Evolutionary conservation across 2,797 vertebrate genomes (phyloP).

Genomic region (Pipistrellus pipistrellus): DNA sequence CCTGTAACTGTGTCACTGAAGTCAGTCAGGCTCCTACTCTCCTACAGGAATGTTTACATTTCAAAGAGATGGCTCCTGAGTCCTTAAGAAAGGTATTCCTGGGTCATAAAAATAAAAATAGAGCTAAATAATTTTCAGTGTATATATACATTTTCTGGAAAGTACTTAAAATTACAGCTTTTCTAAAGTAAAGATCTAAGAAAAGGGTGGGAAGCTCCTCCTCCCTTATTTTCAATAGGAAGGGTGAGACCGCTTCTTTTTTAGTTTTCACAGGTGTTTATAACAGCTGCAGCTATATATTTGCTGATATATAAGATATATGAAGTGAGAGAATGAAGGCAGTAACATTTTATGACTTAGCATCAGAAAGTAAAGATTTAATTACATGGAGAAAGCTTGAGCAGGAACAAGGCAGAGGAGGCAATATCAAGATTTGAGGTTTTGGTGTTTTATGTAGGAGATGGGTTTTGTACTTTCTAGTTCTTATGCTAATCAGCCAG

Average conservation of each 20-base stretch:
- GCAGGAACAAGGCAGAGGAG: not conserved
- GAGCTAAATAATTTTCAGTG: not conserved
- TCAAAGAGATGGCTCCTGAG: not conserved
- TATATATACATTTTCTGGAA: not conserved
- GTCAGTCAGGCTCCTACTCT: not conserved
- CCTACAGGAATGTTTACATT: not conserved
- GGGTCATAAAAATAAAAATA: not conserved
- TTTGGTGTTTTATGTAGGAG: not conserved
- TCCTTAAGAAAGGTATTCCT: not conserved
- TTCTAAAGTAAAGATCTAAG: not conserved
- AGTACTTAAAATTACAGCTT: not conserved
- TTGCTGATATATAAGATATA: not conserved
- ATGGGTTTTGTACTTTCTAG: not conserved
- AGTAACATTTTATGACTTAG: not conserved
- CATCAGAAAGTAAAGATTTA: not conserved
- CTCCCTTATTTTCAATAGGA: not conserved
- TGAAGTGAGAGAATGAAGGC: not conserved
- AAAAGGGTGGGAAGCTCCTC: not conserved
- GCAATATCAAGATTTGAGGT: not conserved
- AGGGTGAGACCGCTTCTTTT: not conserved
- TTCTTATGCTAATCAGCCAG: not conserved
- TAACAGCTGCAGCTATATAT: not conserved
- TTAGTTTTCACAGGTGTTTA: not conserved
- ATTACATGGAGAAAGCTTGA: not conserved
- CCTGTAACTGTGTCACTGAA: not conserved